Evolutionary conservation across 2,888 invertebrate species (phyloP), one percentile per base, ranked within the genome.

Genomic region (Aphodius sticticus): DNA sequence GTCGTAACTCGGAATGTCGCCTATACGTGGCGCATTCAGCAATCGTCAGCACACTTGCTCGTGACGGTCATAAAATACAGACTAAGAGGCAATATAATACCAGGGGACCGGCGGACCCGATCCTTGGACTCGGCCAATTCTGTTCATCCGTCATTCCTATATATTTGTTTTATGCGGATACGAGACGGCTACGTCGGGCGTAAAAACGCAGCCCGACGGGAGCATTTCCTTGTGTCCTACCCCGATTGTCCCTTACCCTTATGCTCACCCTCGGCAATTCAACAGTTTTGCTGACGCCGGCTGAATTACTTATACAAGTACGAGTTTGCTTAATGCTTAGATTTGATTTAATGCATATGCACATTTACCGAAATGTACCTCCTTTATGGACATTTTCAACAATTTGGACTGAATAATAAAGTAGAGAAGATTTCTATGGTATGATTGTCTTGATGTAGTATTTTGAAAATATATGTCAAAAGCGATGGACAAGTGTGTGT

Each of bases 1-100:
- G 74, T 74, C 74, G 74, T 74, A 74, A 74, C 37, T 74, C 84
- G 83, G 74, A 78, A 78, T 72, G 84, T 83, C 84, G 85, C 86
- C 86, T 86, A 53, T 53, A 86, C 86, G 86, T 86, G 86, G 86
- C 86, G 86, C 86, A 86, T 87, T 85, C 85, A 84, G 86, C 86
- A 83, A 86, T 86, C 86, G 86, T 86, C 86, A 86, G 85, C 86
- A 85, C 86, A 85, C 84, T 83, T 79, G 82, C 83, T 83, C 84
- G 83, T 84, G 82, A 81, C 82, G 81, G 82, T 82, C 86, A 86
- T 87, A 87, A 87, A 87, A 86, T 86, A 86, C 86, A 84, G 85
- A 84, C 84, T 85, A 80, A 84, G 83, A 82, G 85, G 79, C 84
- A 83, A 85, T 86, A 85, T 85, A 85, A 86, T 85, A 84, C 85